Evolutionary conservation across 2,797 vertebrate species (phyloP), one percentile per base, ranked within the genome.

Genomic region (Taeniopygia guttata): DNA sequence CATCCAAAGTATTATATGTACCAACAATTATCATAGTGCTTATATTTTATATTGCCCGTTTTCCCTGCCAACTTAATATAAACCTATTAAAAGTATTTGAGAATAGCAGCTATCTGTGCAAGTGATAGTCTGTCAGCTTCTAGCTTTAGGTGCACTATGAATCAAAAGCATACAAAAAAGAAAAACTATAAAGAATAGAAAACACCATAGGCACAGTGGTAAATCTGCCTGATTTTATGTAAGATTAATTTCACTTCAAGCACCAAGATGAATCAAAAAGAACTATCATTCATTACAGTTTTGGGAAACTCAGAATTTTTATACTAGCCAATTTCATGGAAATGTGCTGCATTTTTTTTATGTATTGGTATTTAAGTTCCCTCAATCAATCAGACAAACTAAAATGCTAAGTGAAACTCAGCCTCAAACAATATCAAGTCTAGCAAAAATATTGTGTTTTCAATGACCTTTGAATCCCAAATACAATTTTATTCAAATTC

Each of bases 1-100:
- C 51, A 80, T 84, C 43, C 84, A 69, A 84, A 94, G 68, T 73
- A 84, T 59, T 88, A 89, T 93, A 96, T 96, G 87, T 96, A 74
- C 60, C 81, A 95, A 83, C 51, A 87, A 89, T 91, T 95, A 94
- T 55, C 87, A 82, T 73, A 54, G 81, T 52, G 51, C 12, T 94
- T 76, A 69, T 86, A 82, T 79, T 93, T 95, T 94, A 76, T 94
- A 55, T 92, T 63, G 42, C 48, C 67, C 55, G 73, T 91, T 96
- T 96, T 80, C 73, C 55, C 17, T 86, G n/a, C 67, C 48, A 70
- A 19, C 9, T 76, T 75, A 75, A 73, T 7, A 38, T 40, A 72
- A 87, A 52, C 7, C 40, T 84, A 55, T 73, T 67, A 45, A 38
- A 88, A 84, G 29, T 56, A 49, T 80, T 93, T 91, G 45, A 52